Conservation (phyloP, 92 coral and sea anemone species). For the Parazoanthus atlanticus region DNA sequence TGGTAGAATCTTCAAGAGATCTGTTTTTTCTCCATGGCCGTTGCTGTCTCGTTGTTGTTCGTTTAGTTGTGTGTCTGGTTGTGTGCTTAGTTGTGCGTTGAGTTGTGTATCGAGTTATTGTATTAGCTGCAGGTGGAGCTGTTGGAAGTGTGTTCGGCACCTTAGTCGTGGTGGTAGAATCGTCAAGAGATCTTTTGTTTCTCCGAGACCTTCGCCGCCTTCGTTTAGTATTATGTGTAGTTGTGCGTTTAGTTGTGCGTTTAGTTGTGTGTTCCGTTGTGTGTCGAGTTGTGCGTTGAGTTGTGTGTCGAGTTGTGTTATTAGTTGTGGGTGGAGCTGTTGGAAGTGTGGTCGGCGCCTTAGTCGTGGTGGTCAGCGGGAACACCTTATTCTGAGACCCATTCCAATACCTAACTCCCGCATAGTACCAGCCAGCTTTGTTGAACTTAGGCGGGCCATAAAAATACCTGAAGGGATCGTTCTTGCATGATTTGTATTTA, state of each 20-base stretch:
- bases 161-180: conserved; percentile 7
- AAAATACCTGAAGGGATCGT: conserved; percentile 25
- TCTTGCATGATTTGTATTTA: conserved; percentile 6
- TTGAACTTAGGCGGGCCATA: conserved; percentile 31
- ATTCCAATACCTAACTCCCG: conserved; percentile 36
- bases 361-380: conserved; percentile 28
- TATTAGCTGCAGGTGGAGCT: too few relatives aligned
- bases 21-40: too few relatives aligned
- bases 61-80: not conserved
- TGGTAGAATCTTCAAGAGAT: not conserved
- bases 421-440: conserved; percentile 32
- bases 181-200: too few relatives aligned
- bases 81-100: not conserved
- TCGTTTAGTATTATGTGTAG: not conserved
- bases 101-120: not conserved
- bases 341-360: conserved; percentile 23
- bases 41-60: too few relatives aligned
- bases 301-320: not conserved
- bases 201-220: not conserved
- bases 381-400: conserved; percentile 12
- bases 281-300: not conserved
- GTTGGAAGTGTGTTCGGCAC: conserved; percentile 23
- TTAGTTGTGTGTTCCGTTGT: not conserved
- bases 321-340: not conserved
- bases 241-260: too few relatives aligned